A percentile compares a stretch with the other conserved stretches of the same genome.
Evolutionary conservation across 2,888 invertebrate genomes (phyloP).

Genomic region (Drosophila picticornis): DNA sequence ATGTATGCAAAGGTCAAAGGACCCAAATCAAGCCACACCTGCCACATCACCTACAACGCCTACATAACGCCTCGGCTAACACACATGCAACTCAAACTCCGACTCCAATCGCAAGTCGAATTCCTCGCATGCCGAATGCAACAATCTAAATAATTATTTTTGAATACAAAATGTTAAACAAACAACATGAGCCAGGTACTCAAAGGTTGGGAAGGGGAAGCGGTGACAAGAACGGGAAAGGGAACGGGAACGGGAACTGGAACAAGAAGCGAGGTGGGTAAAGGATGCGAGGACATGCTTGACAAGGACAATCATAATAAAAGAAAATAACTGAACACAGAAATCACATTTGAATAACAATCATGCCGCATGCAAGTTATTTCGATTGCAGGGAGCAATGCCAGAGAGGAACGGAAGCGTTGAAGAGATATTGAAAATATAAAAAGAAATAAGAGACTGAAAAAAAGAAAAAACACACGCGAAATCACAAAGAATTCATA

Average conservation of each 20-base stretch:
- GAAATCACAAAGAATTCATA: slow-evolving; percentile 82
- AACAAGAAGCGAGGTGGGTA: slow-evolving; percentile 7
- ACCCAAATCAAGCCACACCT: not conserved
- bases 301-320: slow-evolving; percentile 44
- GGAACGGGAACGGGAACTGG: not conserved
- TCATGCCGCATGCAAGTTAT: slow-evolving; percentile 76
- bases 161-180: slow-evolving; percentile 77
- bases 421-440: slow-evolving; percentile 74
- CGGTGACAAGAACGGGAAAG: not conserved
- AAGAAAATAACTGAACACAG: slow-evolving; percentile 53
- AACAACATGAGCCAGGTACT: slow-evolving; percentile 61
- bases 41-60: not conserved
- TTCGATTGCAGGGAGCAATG: slow-evolving; percentile 52
- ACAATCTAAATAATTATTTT: slow-evolving; percentile 82
- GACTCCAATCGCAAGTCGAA: slow-evolving; percentile 46
- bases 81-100: slow-evolving; percentile 42
- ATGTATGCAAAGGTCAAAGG: slow-evolving; percentile 27
- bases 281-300: slow-evolving; percentile 60
- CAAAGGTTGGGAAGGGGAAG: not conserved
- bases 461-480: slow-evolving; percentile 62
- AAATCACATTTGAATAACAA: slow-evolving; percentile 81
- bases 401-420: slow-evolving; percentile 32
- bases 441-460: slow-evolving; percentile 57
- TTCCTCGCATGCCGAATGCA: slow-evolving; percentile 66
- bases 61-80: slow-evolving; percentile 23